Conservation (phyloP, 2,888 invertebrate species). For the Dyspetes luteomarginatus region DNA sequence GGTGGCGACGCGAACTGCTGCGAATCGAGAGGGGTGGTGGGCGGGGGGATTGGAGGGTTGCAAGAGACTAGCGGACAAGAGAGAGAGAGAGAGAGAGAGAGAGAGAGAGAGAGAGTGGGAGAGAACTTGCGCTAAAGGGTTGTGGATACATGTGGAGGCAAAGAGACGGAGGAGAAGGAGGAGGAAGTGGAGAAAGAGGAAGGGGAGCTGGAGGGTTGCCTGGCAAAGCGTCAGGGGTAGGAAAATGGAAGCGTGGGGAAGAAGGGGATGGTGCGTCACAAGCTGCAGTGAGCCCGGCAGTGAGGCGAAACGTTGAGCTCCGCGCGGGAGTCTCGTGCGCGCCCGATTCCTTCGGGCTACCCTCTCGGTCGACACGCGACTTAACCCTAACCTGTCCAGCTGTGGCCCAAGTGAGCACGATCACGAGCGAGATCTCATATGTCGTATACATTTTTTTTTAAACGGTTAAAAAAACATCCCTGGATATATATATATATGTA, state of each 20-base stretch:
- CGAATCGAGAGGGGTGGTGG: slow-evolving; percentile 52
- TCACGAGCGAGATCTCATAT: slow-evolving; percentile 55
- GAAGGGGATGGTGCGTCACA: slow-evolving; percentile 80
- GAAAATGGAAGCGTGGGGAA: slow-evolving; percentile 53
- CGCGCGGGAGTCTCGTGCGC: slow-evolving; percentile 81
- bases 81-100: slow-evolving; percentile 55
- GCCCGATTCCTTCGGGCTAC: slow-evolving; percentile 71
- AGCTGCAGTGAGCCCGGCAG: slow-evolving; percentile 83
- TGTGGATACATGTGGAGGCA: slow-evolving; percentile 63
- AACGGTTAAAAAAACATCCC: background rate
- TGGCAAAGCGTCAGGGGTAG: slow-evolving; percentile 67
- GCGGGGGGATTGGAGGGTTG: too few species aligned
- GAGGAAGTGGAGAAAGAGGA: slow-evolving; percentile 53
- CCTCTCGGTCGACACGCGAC: slow-evolving; percentile 68
- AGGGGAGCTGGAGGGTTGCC: slow-evolving; percentile 63
- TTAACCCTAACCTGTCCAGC: slow-evolving; percentile 67
- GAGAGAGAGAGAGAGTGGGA: slow-evolving; percentile 55
- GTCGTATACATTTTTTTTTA: slow-evolving; percentile 11
- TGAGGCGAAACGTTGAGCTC: slow-evolving; percentile 82
- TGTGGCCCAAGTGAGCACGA: slow-evolving; percentile 66
- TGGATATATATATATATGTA: slow-evolving; percentile 4
- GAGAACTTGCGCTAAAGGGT: slow-evolving; percentile 63
- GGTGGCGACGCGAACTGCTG: slow-evolving; percentile 59
- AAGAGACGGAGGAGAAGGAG: slow-evolving; percentile 50
- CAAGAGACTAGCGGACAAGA: slow-evolving; percentile 53